A percentile compares a stretch with the other conserved stretches of the same genome.
Conservation (phyloP, 2,888 invertebrate species). For the Bombylius major region DNA sequence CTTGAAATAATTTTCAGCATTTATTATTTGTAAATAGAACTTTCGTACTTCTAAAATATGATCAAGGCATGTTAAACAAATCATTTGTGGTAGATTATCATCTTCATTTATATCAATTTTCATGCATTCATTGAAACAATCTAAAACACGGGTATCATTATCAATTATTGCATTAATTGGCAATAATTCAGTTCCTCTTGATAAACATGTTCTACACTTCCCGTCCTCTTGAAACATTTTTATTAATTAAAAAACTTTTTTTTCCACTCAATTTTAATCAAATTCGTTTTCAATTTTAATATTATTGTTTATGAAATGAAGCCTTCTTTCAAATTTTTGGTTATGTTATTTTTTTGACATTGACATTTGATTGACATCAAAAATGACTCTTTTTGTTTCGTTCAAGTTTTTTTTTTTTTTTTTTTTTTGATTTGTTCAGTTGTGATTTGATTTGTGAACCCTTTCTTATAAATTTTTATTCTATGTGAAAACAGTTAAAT, state of each 20-base stretch:
- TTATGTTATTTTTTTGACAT: no score
- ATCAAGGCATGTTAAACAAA: slow-evolving; percentile 5
- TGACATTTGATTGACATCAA: no score
- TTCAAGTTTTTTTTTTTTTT: no score
- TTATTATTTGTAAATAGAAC: slow-evolving; percentile 2
- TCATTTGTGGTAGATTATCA: slow-evolving; percentile 3
- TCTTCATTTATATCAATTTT: background rate
- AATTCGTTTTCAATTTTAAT: no score
- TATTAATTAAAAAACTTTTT: background rate
- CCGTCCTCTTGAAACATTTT: slow-evolving; percentile 1
- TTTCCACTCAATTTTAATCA: no score
- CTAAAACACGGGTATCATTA: background rate
- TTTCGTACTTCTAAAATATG: slow-evolving; percentile 1
- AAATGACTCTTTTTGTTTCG: no score
- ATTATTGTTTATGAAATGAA: no score
- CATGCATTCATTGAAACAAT: slow-evolving; percentile 1
- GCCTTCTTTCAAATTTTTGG: no score
- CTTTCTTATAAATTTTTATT: no score
- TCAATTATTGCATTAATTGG: background rate
- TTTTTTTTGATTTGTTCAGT: no score
- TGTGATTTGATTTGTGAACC: no score
- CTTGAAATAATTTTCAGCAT: background rate
- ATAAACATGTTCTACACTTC: slow-evolving; percentile 1
- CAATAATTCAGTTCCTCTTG: background rate
- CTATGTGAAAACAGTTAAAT: no score